Base-by-base conservation (phyloP, 2,888 invertebrate genomes). In the Limnephilus lunatus region DNA sequence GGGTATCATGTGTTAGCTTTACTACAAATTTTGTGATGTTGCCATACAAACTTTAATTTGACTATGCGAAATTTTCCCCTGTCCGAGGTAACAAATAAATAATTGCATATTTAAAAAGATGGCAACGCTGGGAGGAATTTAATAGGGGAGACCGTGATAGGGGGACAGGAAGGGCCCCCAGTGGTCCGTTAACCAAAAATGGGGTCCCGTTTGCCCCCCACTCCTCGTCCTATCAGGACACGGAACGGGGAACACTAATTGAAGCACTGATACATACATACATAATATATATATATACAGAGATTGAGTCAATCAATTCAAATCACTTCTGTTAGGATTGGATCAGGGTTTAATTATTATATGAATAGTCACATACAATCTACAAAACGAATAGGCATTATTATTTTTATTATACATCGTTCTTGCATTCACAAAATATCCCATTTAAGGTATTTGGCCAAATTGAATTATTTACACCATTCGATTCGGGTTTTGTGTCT, bases 51-150 rank as follows among this genome's bases (percentile, higher is more conserved):
- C 68, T 25, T 68, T 68, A 68, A 35, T 83, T 32, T 83, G 32
- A 32, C 31, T 82, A 35, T 32, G 83, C 83, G n/a, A 83, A 39
- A 31, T 3, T 12, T 14, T 35, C 83, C 32, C 83, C 25, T 83
- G 53, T 53, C 83, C 15, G 31, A 19, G 35, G 15, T 32, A 35
- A 32, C 32, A 83, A 35, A 35, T 35, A 32, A 83, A 39, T 83
- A 35, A 83, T 83, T 68, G 68, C 86, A 86, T 86, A 44, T 86
- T 86, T 86, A 44, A 86, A 86, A 86, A 35, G 39, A 39, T 44
- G 86, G 86, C 44, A 86, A 86, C 44, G 86, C 30, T 44, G 25
- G 25, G n/a, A 44, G 39, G 86, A 44, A 14, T 44, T 86, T 44
- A n/a, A 44, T 14, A 86, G 86, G 48, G 86, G 86, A 86, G 7